Evolutionary conservation across 2,797 vertebrate genomes (phyloP), one percentile per base, ranked within the genome.

Genomic region (Helarctos malayanus): DNA sequence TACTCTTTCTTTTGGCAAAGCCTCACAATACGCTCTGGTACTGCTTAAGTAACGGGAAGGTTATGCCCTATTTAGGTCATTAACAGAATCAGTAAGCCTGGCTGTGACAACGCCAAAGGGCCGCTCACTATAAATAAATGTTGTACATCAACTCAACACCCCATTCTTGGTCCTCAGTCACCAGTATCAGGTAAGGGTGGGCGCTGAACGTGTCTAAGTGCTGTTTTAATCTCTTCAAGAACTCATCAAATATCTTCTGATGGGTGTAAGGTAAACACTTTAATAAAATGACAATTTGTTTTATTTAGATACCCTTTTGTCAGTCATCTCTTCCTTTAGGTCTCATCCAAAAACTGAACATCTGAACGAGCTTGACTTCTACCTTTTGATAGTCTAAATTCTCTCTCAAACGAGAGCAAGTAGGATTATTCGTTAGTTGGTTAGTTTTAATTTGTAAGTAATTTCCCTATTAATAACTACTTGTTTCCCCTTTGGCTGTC

Each of bases 211-310:
- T 25, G 71, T 23, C 47, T 71, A 27, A 79, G 91, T 18, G 54
- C 57, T 83, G 80, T 25, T 54, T 41, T 23, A 47, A 18, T 35
- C 41, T 75, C 82, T 85, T 94, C 18, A 91, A 93, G 65, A 94
- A 84, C n/a, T 93, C 93, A 90, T 91, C 56, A 95, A 84, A 89
- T 91, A n/a, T 78, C 82, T 94, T 89, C 94, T 92, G 49, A 68
- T 63, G 52, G 23, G 27, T 57, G n/a, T 76, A 87, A 87, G 71
- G 38, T n/a, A 95, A 94, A n/a, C 21, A 69, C n/a, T 87, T 96
- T 16, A 89, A 71, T 81, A 90, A 93, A 95, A 92, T 41, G 83
- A 18, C n/a, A 91, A 73, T 27, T 52, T 85, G 3, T 54, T 88
- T 87, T 61, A 94, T n/a, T 84, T 47, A 87, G 69, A 71, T 94